Percentiles rank a stretch among this genome's conserved stretches.
Evolutionary conservation across 1,140 invertebrate genomes (phyloP).

Genomic region (Aphis gossypii): DNA sequence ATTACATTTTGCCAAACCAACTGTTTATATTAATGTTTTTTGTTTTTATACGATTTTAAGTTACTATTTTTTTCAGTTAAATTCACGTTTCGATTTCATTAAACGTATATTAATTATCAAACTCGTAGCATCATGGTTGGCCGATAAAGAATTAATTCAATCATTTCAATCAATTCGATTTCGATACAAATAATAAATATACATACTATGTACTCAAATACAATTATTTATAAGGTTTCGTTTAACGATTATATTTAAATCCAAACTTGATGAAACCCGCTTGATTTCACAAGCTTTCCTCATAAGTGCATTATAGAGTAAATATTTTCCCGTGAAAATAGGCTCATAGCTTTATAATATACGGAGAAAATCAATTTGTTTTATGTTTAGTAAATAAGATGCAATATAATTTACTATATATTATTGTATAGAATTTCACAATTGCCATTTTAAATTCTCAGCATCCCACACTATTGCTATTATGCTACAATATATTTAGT

Average conservation of each 20-base stretch:
- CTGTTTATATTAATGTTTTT: neutral
- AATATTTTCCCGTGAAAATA: neutral
- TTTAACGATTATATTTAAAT: neutral
- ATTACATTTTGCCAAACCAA: neutral
- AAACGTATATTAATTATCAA: neutral
- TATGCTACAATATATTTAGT: neutral
- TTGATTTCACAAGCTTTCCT: neutral
- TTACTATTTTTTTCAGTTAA: neutral
- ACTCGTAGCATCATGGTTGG: neutral
- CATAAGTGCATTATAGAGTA: neutral
- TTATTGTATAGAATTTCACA: neutral
- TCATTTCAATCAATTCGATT: neutral
- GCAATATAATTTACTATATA: neutral
- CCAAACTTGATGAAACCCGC: neutral
- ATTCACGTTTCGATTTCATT: neutral
- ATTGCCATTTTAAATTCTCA: neutral
- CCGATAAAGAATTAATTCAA: neutral
- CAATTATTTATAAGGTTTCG: neutral
- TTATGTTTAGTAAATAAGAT: neutral
- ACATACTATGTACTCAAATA: neutral
- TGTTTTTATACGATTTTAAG: neutral
- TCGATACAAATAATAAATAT: neutral
- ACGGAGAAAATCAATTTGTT: neutral
- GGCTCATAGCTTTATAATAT: neutral
- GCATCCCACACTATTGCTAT: neutral